Conservation (phyloP, 2,113 vertebrate species). For the Dicrurus megarhynchus region DNA sequence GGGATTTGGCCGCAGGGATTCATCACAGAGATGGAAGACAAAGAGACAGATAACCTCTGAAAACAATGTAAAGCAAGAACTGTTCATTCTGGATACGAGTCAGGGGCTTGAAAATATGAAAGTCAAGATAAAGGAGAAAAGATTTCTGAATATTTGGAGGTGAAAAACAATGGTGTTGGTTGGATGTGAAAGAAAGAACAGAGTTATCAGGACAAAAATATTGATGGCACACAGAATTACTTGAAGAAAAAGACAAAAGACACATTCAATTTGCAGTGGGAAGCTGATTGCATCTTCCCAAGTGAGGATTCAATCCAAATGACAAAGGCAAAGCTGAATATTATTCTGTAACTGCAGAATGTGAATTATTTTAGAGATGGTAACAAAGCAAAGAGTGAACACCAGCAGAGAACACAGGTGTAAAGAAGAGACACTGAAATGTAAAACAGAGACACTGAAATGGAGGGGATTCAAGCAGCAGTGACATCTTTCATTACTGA, state of each 20-base stretch:
- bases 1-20: background rate
- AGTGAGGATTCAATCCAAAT: background rate
- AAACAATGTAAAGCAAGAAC: background rate
- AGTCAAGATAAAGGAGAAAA: background rate
- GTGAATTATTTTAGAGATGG: background rate
- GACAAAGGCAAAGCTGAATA: background rate
- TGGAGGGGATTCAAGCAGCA: background rate
- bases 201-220: background rate
- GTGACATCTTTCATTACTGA: background rate
- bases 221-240: background rate
- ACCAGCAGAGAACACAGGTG: background rate
- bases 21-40: background rate
- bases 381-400: background rate
- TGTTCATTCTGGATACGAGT: background rate
- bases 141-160: background rate
- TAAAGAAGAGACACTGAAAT: background rate
- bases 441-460: background rate
- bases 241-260: background rate
- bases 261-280: background rate
- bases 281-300: background rate
- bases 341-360: background rate
- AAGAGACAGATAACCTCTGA: background rate
- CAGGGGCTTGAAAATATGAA: background rate
- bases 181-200: background rate
- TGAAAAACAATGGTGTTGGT: background rate